Conservation (phyloP, 2,113 vertebrate genomes). For the Trachemys scripta region DNA sequence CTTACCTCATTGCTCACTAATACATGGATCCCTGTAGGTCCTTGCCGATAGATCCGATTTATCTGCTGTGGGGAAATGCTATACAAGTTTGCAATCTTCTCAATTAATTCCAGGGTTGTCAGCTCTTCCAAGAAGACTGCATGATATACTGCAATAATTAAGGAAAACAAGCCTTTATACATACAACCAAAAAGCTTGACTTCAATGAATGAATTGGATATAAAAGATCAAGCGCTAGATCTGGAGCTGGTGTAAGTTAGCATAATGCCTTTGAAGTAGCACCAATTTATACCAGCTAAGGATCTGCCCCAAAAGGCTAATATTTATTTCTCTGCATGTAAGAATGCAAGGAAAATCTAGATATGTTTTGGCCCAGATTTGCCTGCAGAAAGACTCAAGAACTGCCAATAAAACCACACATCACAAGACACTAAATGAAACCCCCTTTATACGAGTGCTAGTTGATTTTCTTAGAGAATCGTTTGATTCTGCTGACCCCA, state of each 20-base stretch:
- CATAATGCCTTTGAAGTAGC: not conserved
- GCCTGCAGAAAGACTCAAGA: not conserved
- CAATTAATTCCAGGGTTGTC: conserved; percentile 88
- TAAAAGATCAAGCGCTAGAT: not conserved
- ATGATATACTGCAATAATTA: conserved; percentile 87
- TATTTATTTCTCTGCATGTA: not conserved
- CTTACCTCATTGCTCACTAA: conserved; percentile 93
- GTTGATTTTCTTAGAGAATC: not conserved
- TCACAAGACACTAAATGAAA: not conserved
- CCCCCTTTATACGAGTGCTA: not conserved
- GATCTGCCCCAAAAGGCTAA: not conserved
- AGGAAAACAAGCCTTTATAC: not conserved
- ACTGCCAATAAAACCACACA: not conserved
- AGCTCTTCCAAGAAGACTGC: conserved; percentile 93
- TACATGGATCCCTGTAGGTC: conserved; percentile 90
- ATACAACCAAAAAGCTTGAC: not conserved
- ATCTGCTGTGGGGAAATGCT: conserved; percentile 91
- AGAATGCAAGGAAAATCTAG: not conserved
- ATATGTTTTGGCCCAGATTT: not conserved
- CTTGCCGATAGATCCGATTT: conserved; percentile 89
- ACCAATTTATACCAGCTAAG: not conserved
- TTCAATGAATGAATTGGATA: not conserved
- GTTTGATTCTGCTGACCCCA: not conserved
- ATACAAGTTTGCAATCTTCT: conserved; percentile 92
- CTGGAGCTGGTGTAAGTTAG: not conserved